Base-by-base conservation (phyloP, 2,888 invertebrate species). In the Leistus spinibarbis region DNA sequence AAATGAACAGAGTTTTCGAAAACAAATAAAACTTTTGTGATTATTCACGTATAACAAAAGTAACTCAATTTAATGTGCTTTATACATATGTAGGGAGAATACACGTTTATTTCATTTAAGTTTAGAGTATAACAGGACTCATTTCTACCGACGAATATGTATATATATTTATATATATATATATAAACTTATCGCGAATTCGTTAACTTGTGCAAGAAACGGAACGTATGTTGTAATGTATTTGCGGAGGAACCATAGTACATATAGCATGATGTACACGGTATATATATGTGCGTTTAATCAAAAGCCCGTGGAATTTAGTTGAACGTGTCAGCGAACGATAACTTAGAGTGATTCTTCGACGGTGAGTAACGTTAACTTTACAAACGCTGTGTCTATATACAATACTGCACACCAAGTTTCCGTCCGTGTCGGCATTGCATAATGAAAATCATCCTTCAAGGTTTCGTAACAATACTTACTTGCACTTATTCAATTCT, bases 261-360 rank as follows among this genome's bases (percentile, higher is more conserved):
- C n/a, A n/a, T n/a, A 40, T 40, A 40, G 13, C 1, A 40, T 13
- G 40, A 40, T 40, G 40, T 40, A 40, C 40, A 40, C 60, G 60
- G 57, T 40, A 57, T 57, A 56, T 56, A 68, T 56, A 68, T 68
- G 57, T 69, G 69, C n/a, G 69, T 69, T 69, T 69, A 69, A 69
- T 69, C 69, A 69, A 54, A 69, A 27, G 56, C 23, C 16, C 22
- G 23, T 22, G 20, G 57, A 69, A 69, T 69, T 57, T 24, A 4
- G 24, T 5, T 60, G 57, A 69, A 57, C 69, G 23, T 17, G 69
- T 57, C 69, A 56, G 69, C 16, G 56, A 24, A 23, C 57, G 68
- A 69, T 69, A 69, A 24, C 57, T 69, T 57, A 69, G 56, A 24
- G n/a, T 69, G 27, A 56, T 57, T 56, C 57, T 57, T 69, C 69